Percentiles rank a stretch among this genome's conserved stretches.
These are phyloP conservation scores for Knipowitschia caucasica DNA, from an alignment of 2,797 vertebrate species.

Conservation along the genomic window DNA sequence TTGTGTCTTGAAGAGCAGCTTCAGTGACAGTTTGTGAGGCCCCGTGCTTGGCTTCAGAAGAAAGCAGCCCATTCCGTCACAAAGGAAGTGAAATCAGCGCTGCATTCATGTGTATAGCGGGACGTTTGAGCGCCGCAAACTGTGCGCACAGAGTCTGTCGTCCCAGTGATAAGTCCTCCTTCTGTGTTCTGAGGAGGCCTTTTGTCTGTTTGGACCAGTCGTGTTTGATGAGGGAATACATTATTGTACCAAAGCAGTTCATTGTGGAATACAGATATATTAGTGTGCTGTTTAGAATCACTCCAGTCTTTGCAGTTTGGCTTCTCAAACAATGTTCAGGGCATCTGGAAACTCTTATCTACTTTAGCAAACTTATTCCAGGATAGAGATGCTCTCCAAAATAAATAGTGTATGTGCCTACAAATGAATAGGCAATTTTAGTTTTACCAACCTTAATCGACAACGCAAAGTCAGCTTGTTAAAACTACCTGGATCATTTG, in stretches of 20 bases:
- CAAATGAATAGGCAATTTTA: too few relatives aligned
- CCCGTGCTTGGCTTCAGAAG: conserved; percentile 11
- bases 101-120: conserved; percentile 17
- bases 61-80: conserved; percentile 5
- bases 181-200: neutral
- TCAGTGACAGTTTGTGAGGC: neutral
- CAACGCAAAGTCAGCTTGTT: too few relatives aligned
- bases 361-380: too few relatives aligned
- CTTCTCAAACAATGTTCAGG: too few relatives aligned
- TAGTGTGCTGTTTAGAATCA: neutral
- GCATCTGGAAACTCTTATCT: too few relatives aligned
- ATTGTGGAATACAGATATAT: neutral
- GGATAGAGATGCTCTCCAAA: too few relatives aligned
- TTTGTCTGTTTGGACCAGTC: neutral
- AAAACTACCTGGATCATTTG: too few relatives aligned
- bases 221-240: neutral
- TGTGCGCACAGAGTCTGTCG: conserved; percentile 12
- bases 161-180: conserved; percentile 14
- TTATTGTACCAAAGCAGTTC: neutral
- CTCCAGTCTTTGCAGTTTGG: neutral
- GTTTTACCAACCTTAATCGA: too few relatives aligned
- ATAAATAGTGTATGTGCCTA: too few relatives aligned
- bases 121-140: conserved; percentile 19
- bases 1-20: neutral
- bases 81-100: conserved; percentile 17